Conservation (phyloP, 2,888 invertebrate genomes). For the Lasioglossum villosulum region DNA sequence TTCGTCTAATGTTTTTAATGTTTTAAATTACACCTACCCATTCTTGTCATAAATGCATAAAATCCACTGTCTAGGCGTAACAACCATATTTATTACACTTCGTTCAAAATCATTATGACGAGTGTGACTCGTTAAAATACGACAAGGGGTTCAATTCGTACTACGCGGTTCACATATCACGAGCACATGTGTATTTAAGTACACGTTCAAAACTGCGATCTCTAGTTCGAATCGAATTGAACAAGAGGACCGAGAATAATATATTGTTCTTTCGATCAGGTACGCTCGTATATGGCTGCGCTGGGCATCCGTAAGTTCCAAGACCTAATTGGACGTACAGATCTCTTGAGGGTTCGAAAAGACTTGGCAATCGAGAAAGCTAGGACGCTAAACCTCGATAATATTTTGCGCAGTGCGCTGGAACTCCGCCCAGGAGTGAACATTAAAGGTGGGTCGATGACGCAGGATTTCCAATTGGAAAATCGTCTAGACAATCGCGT, state of each 20-base stretch:
- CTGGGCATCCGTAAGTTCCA: constrained; percentile 95
- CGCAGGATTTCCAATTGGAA: constrained; percentile 94
- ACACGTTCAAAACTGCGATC: no score
- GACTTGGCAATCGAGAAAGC: constrained; percentile 91
- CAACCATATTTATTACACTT: no score
- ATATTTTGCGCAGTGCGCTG: constrained; percentile 94
- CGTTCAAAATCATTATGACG: no score
- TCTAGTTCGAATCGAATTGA: neutral
- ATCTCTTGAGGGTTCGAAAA: constrained; percentile 92
- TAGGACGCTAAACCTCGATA: constrained; percentile 92
- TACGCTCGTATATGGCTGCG: constrained; percentile 95
- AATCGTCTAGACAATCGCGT: constrained; percentile 92
- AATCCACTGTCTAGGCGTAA: no score
- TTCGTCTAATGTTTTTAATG: no score
- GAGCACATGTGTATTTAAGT: no score
- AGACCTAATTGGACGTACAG: constrained; percentile 96
- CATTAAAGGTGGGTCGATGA: constrained; percentile 94
- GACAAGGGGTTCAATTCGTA: no score
- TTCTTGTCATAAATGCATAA: no score
- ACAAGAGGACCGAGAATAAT: constrained; percentile 36
- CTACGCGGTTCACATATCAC: no score
- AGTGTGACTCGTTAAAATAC: no score
- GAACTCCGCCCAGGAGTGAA: constrained; percentile 95
- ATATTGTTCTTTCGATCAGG: constrained; percentile 85
- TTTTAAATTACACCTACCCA: no score